Conservation (phyloP, 2,888 invertebrate species). For the Empis stercorea region DNA sequence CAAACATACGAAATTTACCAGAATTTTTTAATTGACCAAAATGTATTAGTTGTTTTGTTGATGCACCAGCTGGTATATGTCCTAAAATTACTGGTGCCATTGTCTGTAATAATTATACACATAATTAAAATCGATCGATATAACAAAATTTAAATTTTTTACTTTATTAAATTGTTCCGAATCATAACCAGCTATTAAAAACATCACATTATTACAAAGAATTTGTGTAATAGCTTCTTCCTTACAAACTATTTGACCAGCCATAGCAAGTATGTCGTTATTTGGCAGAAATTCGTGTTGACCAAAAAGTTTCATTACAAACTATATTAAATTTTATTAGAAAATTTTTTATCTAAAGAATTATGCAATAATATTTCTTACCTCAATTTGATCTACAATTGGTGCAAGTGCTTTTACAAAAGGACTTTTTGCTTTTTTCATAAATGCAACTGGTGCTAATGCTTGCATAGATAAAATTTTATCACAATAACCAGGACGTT, state of each 20-base stretch:
- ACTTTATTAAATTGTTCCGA: constrained; percentile 30
- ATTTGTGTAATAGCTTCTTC: constrained; percentile 38
- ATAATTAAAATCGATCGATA: background rate
- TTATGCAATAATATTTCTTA: background rate
- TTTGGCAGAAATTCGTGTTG: constrained; percentile 47
- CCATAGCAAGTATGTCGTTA: constrained; percentile 31
- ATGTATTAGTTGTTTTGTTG: constrained; percentile 50
- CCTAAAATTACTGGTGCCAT: constrained; percentile 47
- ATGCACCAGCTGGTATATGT: constrained; percentile 49
- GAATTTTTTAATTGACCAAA: constrained; percentile 46
- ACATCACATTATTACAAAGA: constrained; percentile 45
- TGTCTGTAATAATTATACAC: constrained; percentile 35
- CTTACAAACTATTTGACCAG: constrained; percentile 38
- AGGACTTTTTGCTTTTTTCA: constrained; percentile 26
- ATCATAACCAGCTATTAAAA: constrained; percentile 38
- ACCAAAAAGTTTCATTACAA: constrained; percentile 2
- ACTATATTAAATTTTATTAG: constrained; percentile 27
- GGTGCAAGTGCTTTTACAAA: constrained; percentile 28
- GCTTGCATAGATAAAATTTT: constrained; percentile 36
- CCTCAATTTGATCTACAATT: constrained; percentile 15
- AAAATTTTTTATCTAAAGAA: too few species aligned
- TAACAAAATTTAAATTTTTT: constrained; percentile 8
- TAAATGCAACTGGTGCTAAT: constrained; percentile 39
- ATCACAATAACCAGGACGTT: constrained; percentile 29
- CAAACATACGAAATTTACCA: constrained; percentile 38